These are phyloP conservation scores for Oscarella lobularis DNA, from an alignment of 37 sponge, comb jelly and placozoan genomes.

Conservation along the genomic window DNA sequence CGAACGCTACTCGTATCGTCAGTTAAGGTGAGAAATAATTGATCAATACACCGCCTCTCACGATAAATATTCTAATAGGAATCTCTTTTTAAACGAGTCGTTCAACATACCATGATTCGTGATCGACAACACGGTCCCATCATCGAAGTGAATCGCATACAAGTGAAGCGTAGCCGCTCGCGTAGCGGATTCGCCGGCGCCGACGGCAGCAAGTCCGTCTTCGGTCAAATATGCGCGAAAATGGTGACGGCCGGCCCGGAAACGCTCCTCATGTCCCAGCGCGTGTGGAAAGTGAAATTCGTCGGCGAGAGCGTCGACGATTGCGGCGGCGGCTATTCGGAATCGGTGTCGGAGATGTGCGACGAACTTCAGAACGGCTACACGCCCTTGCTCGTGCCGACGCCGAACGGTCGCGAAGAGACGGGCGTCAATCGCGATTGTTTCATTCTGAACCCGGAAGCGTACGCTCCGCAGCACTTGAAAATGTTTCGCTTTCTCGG, in stretches of 20 bases:
- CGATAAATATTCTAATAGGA: constrained; percentile 38
- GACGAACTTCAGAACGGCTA: constrained; percentile 89
- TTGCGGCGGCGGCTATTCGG: constrained; percentile 89
- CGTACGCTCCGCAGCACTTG: constrained; percentile 50
- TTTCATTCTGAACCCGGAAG: constrained; percentile 77
- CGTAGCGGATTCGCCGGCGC: constrained; percentile 48
- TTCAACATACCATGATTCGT: constrained; percentile 87
- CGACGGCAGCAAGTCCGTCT: constrained; percentile 67
- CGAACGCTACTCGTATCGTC: constrained; percentile 40
- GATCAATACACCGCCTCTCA: background rate
- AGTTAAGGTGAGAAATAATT: constrained; percentile 40
- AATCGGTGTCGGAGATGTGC: constrained; percentile 94
- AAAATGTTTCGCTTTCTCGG: constrained; percentile 91
- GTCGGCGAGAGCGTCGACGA: constrained; percentile 95
- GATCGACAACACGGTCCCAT: constrained; percentile 79
- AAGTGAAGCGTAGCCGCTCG: constrained; percentile 16
- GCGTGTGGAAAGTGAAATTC: constrained; percentile 96
- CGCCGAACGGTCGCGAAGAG: constrained; percentile 88
- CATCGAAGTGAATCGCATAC: constrained; percentile 82
- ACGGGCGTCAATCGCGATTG: constrained; percentile 92
- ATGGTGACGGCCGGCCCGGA: constrained; percentile 47
- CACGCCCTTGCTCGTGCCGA: constrained; percentile 75
- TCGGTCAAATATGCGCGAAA: constrained; percentile 81
- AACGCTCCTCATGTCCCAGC: constrained; percentile 63
- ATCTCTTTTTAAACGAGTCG: constrained; percentile 62